A percentile compares a stretch with the other conserved stretches of the same genome.
These are phyloP conservation scores for Drosophila setosimentum DNA, from an alignment of 2,888 invertebrate species.

Conservation along the genomic window DNA sequence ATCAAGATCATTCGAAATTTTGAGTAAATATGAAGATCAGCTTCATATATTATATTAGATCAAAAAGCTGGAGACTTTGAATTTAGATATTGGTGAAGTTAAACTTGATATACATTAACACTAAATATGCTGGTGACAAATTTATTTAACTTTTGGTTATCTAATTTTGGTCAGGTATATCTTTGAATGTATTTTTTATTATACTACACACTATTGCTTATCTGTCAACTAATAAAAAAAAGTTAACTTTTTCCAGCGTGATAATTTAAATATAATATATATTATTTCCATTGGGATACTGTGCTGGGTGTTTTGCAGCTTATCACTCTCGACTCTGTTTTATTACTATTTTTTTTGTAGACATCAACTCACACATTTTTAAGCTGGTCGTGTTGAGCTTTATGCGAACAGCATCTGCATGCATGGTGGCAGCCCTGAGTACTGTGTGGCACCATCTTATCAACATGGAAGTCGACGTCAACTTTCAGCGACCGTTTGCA, in stretches of 20 bases:
- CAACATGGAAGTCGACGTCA: slow-evolving; percentile 59
- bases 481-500: slow-evolving; percentile 33
- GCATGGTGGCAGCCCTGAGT: slow-evolving; percentile 30
- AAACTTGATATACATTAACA: too few species aligned
- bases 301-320: not conserved
- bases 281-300: not conserved
- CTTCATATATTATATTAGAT: too few species aligned
- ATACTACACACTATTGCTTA: not conserved
- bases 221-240: not conserved
- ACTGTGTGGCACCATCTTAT: slow-evolving; percentile 63
- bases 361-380: slow-evolving; percentile 24
- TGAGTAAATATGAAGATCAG: too few species aligned
- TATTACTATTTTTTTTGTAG: not conserved
- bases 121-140: too few species aligned
- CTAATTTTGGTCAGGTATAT: not conserved
- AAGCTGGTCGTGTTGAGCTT: slow-evolving; percentile 21
- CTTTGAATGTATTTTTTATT: not conserved
- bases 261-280: not conserved
- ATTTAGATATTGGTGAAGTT: too few species aligned
- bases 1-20: not conserved
- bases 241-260: not conserved
- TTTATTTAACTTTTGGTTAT: not conserved
- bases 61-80: too few species aligned
- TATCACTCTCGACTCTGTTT: not conserved
- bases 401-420: slow-evolving; percentile 26